A percentile compares a stretch with the other conserved stretches of the same genome.
phyloP scores from a whole-genome alignment of 2,797 vertebrate genomes.

The Aulostomus chinensis region DNA sequence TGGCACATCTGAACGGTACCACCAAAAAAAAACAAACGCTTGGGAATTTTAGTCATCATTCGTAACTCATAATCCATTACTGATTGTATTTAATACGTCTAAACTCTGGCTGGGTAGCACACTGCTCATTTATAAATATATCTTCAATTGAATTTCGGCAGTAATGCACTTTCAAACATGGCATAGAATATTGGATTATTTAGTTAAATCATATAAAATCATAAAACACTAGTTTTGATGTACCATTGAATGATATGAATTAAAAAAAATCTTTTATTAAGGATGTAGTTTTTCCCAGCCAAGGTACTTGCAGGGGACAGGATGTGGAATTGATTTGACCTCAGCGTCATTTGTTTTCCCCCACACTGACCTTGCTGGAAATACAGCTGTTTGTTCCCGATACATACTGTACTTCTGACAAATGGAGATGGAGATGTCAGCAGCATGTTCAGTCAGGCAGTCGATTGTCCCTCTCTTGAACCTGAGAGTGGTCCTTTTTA shows the following conservation, averaged over 20 bases:
- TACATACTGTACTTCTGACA: too few relatives aligned
- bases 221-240: background rate
- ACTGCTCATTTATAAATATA: background rate
- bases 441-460: too few relatives aligned
- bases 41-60: too few relatives aligned
- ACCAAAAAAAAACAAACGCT: too few relatives aligned
- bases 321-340: conserved; percentile 15
- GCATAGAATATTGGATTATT: background rate
- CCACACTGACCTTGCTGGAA: background rate
- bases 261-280: too few relatives aligned
- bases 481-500: too few relatives aligned
- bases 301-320: too few relatives aligned
- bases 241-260: too few relatives aligned
- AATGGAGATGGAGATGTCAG: background rate
- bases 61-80: too few relatives aligned
- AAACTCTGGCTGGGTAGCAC: background rate
- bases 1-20: too few relatives aligned
- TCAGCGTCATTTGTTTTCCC: background rate
- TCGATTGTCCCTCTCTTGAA: too few relatives aligned
- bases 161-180: background rate
- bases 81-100: background rate
- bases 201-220: background rate
- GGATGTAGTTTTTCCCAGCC: too few relatives aligned
- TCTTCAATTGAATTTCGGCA: background rate
- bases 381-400: conserved; percentile 6